Base-by-base conservation (phyloP, 2,888 invertebrate species). In the Leucania comma region DNA sequence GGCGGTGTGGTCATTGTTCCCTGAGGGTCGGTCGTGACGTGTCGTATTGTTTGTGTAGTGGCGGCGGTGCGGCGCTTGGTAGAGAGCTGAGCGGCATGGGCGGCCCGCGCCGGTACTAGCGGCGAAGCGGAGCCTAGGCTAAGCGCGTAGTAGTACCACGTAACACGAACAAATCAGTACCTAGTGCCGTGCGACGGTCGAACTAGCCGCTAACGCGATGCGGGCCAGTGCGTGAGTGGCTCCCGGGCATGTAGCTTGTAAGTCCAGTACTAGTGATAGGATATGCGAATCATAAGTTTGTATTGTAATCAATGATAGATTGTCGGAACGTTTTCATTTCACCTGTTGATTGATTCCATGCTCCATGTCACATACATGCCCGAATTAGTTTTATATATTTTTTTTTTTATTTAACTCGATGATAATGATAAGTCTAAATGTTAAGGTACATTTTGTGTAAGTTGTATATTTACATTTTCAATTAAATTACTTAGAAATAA, bases 101-200 rank as follows among this genome's bases (percentile, higher is more conserved):
- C 84, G 94, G 92, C 84, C 91, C 94, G 88, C 95, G 96, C 84
- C 94, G 94, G 89, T 95, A 94, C 93, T 96, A 93, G 92, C 78
- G 53, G 92, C 78, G 53, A 22, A 68, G 61, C 64, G 46, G 29
- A 75, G 26, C 46, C 81, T 87, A 87, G 82, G 75, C 72, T 85
- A 80, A 80, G 71, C 71, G 22, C 69, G 71, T 87, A 85, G 81
- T 64, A 75, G 61, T 67, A 68, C 61, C 66, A 54, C 81, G 78
- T 66, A 69, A 82, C 84, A 75, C 78, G 81, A 83, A 86, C 86
- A 80, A 82, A 79, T 78, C 78, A 64, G 72, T 82, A 75, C 72
- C 78, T 82, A 81, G 64, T 60, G 77, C 59, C 75, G 75, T 26
- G 79, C 74, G 69, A 61, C 80, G 81, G 68, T 69, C 66, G 67